Conservation (phyloP, 2,797 vertebrate species). For the Xenentodon cancila region DNA sequence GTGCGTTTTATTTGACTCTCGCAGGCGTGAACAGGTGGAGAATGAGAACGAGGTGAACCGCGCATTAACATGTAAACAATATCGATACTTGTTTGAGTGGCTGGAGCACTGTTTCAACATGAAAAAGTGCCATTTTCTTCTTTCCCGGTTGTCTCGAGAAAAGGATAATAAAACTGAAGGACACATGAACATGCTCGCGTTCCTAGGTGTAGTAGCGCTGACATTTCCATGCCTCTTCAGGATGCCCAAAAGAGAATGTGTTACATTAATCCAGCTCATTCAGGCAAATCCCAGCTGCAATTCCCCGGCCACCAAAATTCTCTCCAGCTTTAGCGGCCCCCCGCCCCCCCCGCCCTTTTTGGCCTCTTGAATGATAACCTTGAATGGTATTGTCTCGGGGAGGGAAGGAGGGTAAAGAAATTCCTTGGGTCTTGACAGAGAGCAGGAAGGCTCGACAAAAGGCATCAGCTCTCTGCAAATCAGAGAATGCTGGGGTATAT, state of each 20-base stretch:
- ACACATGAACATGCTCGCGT: background rate
- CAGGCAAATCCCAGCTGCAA: conserved; percentile 53
- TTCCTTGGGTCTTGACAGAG: conserved; percentile 72
- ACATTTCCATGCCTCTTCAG: conserved; percentile 21
- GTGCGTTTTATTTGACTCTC: conserved; percentile 13
- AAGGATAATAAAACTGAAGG: background rate
- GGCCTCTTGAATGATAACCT: conserved; percentile 79
- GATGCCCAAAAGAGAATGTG: conserved; percentile 55
- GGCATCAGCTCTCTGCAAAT: conserved; percentile 64
- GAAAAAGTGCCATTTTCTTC: background rate
- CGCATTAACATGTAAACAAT: conserved; percentile 7
- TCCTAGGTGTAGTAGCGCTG: conserved; percentile 29
- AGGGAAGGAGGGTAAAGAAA: conserved; percentile 71
- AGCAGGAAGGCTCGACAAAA: conserved; percentile 76
- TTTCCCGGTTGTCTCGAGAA: background rate
- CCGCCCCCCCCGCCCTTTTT: conserved; percentile 49
- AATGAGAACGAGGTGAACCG: conserved; percentile 15
- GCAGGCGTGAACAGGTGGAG: conserved; percentile 8
- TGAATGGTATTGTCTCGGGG: conserved; percentile 78
- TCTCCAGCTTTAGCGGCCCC: conserved; percentile 54
- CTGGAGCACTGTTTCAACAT: no score
- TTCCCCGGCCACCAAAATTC: conserved; percentile 61
- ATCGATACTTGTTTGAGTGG: conserved; percentile 7
- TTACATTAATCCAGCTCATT: conserved; percentile 59
- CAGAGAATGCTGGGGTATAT: conserved; percentile 59